These are phyloP conservation scores for Belgica antarctica DNA, from an alignment of 2,888 invertebrate genomes.

Conservation along the genomic window DNA sequence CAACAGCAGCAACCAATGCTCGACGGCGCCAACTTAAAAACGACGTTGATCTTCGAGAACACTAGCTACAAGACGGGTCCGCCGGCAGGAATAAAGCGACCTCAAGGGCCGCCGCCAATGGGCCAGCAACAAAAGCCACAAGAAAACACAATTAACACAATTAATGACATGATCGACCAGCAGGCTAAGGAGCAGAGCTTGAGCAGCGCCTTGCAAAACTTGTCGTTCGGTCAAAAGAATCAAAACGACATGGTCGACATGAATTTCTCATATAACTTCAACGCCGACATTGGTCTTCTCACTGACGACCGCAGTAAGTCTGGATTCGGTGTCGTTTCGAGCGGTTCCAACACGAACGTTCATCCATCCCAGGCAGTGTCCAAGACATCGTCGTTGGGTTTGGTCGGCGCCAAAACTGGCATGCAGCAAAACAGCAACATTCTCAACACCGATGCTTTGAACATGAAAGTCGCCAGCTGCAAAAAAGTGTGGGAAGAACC, in stretches of 20 bases:
- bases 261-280: conserved; percentile 62
- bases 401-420: conserved; percentile 38
- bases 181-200: conserved; percentile 51
- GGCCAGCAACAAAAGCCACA: conserved; percentile 46
- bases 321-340: conserved; percentile 52
- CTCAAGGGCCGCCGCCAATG: conserved; percentile 46
- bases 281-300: conserved; percentile 63
- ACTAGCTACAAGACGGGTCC: conserved; percentile 81
- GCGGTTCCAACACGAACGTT: background rate
- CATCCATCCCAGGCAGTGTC: background rate
- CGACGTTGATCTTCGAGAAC: conserved; percentile 88
- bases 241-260: conserved; percentile 66
- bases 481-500: conserved; percentile 77
- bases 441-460: conserved; percentile 74
- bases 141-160: conserved; percentile 23
- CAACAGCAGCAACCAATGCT: conserved; percentile 57
- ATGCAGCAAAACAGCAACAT: conserved; percentile 33
- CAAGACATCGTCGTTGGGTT: conserved; percentile 15
- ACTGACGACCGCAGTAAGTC: conserved; percentile 69
- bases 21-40: conserved; percentile 76
- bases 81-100: conserved; percentile 57
- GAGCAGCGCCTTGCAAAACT: conserved; percentile 61
- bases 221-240: conserved; percentile 60
- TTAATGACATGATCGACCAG: conserved; percentile 34
- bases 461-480: conserved; percentile 90